These are phyloP conservation scores for Uria lomvia DNA, from an alignment of 2,113 vertebrate species.

Conservation along the genomic window DNA sequence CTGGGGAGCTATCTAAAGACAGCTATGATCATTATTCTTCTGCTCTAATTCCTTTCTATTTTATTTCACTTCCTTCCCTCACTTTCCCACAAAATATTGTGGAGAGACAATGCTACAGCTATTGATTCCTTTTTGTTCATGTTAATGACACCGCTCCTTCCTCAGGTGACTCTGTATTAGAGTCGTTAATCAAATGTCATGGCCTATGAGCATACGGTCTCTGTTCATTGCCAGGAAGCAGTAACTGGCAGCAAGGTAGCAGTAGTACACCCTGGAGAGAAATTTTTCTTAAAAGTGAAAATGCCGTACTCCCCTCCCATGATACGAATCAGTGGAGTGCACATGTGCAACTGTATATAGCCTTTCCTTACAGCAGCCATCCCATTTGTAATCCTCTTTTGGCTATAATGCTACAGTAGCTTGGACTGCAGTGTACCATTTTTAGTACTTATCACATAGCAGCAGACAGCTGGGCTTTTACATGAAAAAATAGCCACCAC, in stretches of 20 bases:
- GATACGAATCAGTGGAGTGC: not conserved
- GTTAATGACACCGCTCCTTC: not conserved
- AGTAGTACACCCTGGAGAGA: not conserved
- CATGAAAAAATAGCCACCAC: not conserved
- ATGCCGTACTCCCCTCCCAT: not conserved
- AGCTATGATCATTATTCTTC: not conserved
- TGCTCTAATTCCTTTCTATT: not conserved
- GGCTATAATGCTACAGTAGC: not conserved
- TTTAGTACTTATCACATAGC: conserved; percentile 24
- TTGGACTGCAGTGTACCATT: not conserved
- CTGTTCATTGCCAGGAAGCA: not conserved
- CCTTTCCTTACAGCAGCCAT: not conserved
- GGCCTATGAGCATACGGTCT: not conserved
- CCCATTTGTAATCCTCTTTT: conserved; percentile 7
- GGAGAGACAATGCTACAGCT: not conserved
- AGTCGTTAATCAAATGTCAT: not conserved
- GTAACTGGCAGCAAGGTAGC: not conserved
- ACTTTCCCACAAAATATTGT: not conserved
- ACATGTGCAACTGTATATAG: not conserved
- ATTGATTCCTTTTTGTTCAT: not conserved
- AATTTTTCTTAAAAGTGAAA: conserved; percentile 26
- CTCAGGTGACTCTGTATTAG: not conserved
- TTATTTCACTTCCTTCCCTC: not conserved
- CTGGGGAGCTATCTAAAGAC: not conserved
- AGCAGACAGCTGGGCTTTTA: conserved; percentile 37